Evolutionary conservation across 35 echinoderm and acorn worm species (phyloP).

Genomic region (Patiria miniata): DNA sequence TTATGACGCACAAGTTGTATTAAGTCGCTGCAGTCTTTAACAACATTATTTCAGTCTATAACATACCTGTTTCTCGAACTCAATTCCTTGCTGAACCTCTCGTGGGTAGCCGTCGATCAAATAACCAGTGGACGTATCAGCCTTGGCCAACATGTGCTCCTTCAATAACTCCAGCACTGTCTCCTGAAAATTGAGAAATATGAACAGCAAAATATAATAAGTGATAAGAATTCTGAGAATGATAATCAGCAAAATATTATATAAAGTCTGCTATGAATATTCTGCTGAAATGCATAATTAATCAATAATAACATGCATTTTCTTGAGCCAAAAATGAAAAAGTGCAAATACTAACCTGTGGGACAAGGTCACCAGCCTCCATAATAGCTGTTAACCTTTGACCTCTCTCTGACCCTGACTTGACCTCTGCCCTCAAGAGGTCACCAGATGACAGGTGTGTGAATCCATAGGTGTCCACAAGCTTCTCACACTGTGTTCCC

Average conservation of each 20-base stretch:
- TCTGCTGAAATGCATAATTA: too few relatives aligned
- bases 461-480: conserved; percentile 74
- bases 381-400: conserved; percentile 83
- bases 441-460: conserved; percentile 91
- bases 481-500: conserved; percentile 89
- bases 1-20: too few relatives aligned
- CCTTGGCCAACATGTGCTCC: conserved; percentile 66
- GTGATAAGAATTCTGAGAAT: not conserved
- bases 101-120: conserved; percentile 93
- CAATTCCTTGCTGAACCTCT: conserved; percentile 79
- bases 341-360: conserved; percentile 43
- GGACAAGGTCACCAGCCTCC: conserved; percentile 93
- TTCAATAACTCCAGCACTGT: conserved; percentile 76
- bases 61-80: conserved; percentile 82
- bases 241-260: not conserved
- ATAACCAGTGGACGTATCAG: conserved; percentile 49
- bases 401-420: conserved; percentile 89
- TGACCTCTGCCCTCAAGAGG: conserved; percentile 85
- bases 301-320: too few relatives aligned
- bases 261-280: not conserved
- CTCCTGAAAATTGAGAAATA: conserved; percentile 60
- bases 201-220: not conserved
- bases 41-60: too few relatives aligned
- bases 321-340: not conserved
- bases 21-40: too few relatives aligned